Percentiles rank a stretch among this genome's conserved stretches.
Evolutionary conservation across 2,888 invertebrate genomes (phyloP).

Genomic region (Pristionchus exspectatus): DNA sequence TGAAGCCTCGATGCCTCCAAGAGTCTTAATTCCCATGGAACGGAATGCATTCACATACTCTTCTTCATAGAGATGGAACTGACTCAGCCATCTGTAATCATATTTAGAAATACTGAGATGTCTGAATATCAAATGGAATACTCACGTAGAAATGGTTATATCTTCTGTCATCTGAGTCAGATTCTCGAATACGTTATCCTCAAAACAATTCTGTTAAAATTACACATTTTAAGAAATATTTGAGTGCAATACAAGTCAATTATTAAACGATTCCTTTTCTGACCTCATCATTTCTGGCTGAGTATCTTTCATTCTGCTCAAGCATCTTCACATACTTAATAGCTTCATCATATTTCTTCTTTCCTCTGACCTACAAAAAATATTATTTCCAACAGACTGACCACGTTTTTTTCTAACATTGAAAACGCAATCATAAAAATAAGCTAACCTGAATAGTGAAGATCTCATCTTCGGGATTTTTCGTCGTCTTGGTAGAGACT

Average conservation of each 20-base stretch:
- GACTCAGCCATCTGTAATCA: conserved; percentile 26
- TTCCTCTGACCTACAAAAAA: conserved; percentile 14
- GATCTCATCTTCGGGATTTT: not conserved
- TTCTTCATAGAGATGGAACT: not conserved
- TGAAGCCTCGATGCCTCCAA: not conserved
- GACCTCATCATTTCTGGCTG: conserved; percentile 14
- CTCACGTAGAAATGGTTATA: not conserved
- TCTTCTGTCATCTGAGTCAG: conserved; percentile 26
- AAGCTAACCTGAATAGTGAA: not conserved
- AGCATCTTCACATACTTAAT: not conserved
- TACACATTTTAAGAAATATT: not conserved
- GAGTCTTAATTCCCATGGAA: not conserved
- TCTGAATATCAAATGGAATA: not conserved
- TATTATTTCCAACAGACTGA: too few relatives aligned
- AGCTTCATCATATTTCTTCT: not conserved
- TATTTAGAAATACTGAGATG: not conserved
- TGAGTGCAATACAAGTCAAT: not conserved
- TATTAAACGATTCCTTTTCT: not conserved
- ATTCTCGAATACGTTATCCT: conserved; percentile 14
- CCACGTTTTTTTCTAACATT: not conserved
- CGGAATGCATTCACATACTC: not conserved
- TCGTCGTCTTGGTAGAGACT: not conserved
- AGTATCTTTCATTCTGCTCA: conserved; percentile 25
- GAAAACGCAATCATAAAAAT: not conserved
- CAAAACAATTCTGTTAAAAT: not conserved